phyloP scores from a whole-genome alignment of 2,888 invertebrate species.

The Oxystoma pomonae region DNA sequence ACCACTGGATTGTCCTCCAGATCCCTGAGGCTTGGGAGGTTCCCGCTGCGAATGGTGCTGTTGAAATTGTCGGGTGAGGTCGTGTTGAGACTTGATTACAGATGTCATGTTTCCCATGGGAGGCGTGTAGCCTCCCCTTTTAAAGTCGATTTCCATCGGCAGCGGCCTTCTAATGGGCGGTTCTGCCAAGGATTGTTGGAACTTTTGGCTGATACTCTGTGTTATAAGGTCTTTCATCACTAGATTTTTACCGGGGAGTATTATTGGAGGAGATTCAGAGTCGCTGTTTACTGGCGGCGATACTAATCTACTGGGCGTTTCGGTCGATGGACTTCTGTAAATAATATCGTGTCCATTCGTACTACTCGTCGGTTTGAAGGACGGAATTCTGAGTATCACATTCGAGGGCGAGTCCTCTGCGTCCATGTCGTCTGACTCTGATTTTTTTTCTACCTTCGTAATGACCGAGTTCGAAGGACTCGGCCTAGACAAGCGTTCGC shows the following conservation, averaged over 20 bases:
- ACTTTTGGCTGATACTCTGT: slow-evolving; percentile 86
- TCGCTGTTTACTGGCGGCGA: slow-evolving; percentile 51
- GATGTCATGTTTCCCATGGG: slow-evolving; percentile 57
- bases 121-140: slow-evolving; percentile 56
- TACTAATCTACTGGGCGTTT: slow-evolving; percentile 41
- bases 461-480: slow-evolving; percentile 47
- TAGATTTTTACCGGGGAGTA: slow-evolving; percentile 49
- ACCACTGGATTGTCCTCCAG: slow-evolving; percentile 38
- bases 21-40: slow-evolving; percentile 15
- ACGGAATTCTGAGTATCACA: slow-evolving; percentile 90
- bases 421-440: slow-evolving; percentile 45
- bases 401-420: slow-evolving; percentile 58
- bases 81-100: slow-evolving; percentile 51
- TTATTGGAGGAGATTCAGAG: slow-evolving; percentile 56
- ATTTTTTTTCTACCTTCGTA: slow-evolving; percentile 41
- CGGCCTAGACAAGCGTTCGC: slow-evolving; percentile 40
- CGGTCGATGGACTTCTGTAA: slow-evolving; percentile 33
- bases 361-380: slow-evolving; percentile 66
- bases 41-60: slow-evolving; percentile 35
- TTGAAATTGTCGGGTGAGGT: slow-evolving; percentile 32
- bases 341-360: slow-evolving; percentile 50
- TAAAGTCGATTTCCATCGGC: slow-evolving; percentile 52
- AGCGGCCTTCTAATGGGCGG: slow-evolving; percentile 37
- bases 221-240: slow-evolving; percentile 86
- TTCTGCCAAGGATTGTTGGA: slow-evolving; percentile 55